Conservation (phyloP, 2,888 invertebrate species). For the Parnassius orleans region DNA sequence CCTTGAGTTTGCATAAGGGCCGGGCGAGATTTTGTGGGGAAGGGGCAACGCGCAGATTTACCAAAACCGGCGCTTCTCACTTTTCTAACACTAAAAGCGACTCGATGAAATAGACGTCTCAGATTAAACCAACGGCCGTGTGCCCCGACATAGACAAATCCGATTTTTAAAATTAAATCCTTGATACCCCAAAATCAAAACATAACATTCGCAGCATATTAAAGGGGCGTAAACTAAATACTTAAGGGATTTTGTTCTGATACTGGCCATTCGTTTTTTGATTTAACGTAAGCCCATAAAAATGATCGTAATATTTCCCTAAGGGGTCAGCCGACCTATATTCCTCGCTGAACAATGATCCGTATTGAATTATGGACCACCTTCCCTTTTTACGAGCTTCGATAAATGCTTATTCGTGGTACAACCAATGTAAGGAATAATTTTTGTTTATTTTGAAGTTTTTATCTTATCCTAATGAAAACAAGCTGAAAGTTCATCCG, state of each 20-base stretch:
- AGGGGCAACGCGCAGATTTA: too few species aligned
- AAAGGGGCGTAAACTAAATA: not conserved
- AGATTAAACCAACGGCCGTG: too few species aligned
- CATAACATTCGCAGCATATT: not conserved
- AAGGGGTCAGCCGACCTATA: not conserved
- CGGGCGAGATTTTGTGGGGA: too few species aligned
- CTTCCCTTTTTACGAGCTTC: not conserved
- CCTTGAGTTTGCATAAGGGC: too few species aligned
- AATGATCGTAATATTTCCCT: not conserved
- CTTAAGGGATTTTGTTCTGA: not conserved
- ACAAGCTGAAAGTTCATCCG: too few species aligned
- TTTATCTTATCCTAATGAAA: too few species aligned
- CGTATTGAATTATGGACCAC: not conserved
- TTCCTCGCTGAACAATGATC: not conserved
- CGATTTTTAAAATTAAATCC: constrained; percentile 79
- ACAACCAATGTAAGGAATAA: too few species aligned
- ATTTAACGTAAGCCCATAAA: not conserved
- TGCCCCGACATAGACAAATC: constrained; percentile 55
- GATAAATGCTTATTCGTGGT: too few species aligned
- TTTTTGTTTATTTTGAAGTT: too few species aligned
- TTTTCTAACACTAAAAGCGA: too few species aligned
- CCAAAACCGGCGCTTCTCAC: too few species aligned
- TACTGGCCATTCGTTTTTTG: not conserved
- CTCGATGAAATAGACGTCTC: too few species aligned
- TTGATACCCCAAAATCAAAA: constrained; percentile 53